Evolutionary conservation across 2,113 vertebrate species (phyloP), one percentile per base, ranked within the genome.

Genomic region (Cephalopterus ornatus): DNA sequence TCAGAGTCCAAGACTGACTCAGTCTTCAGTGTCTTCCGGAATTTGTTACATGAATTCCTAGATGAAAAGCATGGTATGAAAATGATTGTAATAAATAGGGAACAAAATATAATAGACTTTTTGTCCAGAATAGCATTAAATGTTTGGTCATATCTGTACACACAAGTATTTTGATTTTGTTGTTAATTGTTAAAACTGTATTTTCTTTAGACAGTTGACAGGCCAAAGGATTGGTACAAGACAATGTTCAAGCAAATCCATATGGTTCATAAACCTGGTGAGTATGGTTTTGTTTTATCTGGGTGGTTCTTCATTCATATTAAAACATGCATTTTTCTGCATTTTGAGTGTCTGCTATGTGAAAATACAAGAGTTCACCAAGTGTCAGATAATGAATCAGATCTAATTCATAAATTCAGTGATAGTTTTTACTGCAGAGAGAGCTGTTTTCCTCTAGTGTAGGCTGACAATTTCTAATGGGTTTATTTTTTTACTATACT

Each of bases 181-280:
- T 17, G 1, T 68, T 97, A 96, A 97, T 92, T 80, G 24, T 93
- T 92, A 42, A 94, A 85, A 65, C 32, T 96, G 12, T 84, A 3
- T 89, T 96, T 91, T 94, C 74, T 97, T 95, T 97, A 99, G 99
- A 99, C 99, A 21, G 99, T 99, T 94, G 99, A 99, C 97, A 97
- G 99, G 95, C 99, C 99, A 0, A 99, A 99, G 97, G 99, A 99
- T 93, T 99, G 99, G 99, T 99, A 99, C 98, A 99, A 99, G 98
- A 99, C 99, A 9, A 99, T 99, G 99, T 99, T 99, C 97, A 99
- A 99, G 97, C 99, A 99, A 97, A 99, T 99, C 94, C 99, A 99
- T 97, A 99, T 99, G 98, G 99, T 99, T 88, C 99, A 99, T 97
- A 99, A 99, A 97, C 98, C 99, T 50, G 99, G 99, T 99, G 94